A percentile compares a stretch with the other conserved stretches of the same genome.
Evolutionary conservation across 2,888 invertebrate genomes (phyloP).

Genomic region (Ochropacha duplaris): DNA sequence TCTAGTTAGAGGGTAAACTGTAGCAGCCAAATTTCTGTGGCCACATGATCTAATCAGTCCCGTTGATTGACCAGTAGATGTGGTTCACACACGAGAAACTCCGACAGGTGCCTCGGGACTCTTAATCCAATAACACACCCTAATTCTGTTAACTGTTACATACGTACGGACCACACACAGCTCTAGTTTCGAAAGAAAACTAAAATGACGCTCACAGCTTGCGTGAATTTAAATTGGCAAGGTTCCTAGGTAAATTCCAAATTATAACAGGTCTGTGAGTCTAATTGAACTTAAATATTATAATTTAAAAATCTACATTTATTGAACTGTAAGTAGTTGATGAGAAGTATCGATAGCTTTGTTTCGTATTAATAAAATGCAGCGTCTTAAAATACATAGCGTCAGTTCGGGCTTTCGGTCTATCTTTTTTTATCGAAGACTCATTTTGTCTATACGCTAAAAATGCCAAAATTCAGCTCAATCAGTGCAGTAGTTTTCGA

Average conservation of each 20-base stretch:
- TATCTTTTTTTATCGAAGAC: slow-evolving; percentile 1
- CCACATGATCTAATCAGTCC: slow-evolving; percentile 7
- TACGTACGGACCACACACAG: not conserved
- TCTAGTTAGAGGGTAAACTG: too few species aligned
- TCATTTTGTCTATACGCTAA: not conserved
- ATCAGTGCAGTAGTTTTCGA: slow-evolving; percentile 4
- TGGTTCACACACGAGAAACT: not conserved
- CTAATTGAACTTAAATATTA: not conserved
- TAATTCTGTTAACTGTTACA: not conserved
- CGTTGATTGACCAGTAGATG: slow-evolving; percentile 9
- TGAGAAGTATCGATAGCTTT: not conserved
- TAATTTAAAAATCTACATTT: not conserved
- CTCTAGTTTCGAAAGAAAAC: not conserved
- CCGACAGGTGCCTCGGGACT: slow-evolving; percentile 6
- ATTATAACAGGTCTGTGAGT: not conserved
- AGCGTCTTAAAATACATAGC: not conserved
- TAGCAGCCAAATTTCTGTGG: not conserved
- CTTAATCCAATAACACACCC: slow-evolving; percentile 8
- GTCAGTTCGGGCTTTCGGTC: not conserved
- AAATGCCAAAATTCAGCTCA: slow-evolving; percentile 3
- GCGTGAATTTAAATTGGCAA: not conserved
- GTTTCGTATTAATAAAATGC: not conserved
- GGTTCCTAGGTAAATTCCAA: too few species aligned
- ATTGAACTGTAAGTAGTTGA: not conserved
- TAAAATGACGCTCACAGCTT: not conserved